These are phyloP conservation scores for Sialis fuliginosa DNA, from an alignment of 2,888 invertebrate genomes.

Conservation along the genomic window DNA sequence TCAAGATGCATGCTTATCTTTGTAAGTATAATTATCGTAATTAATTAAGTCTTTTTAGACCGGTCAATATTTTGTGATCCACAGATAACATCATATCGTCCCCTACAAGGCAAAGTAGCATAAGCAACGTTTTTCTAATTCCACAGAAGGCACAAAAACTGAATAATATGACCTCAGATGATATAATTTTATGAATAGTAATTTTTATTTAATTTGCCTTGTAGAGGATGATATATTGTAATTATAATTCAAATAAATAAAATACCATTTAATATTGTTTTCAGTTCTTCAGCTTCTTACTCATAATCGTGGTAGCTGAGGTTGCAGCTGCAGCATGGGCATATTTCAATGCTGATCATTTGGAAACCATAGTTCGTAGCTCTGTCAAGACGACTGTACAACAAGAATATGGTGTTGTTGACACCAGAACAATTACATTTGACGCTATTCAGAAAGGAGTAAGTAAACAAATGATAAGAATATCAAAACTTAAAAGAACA, in stretches of 20 bases:
- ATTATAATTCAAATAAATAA: background rate
- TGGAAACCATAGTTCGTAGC: slow-evolving; percentile 43
- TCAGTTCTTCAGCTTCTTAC: slow-evolving; percentile 59
- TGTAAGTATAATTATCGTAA: slow-evolving; percentile 30
- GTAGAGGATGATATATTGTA: too few relatives aligned
- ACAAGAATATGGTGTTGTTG: slow-evolving; percentile 37
- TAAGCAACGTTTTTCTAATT: background rate
- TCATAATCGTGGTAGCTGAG: slow-evolving; percentile 62
- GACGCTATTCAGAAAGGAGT: slow-evolving; percentile 48
- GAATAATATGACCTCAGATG: too few relatives aligned
- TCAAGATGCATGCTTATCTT: slow-evolving; percentile 59
- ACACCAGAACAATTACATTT: slow-evolving; percentile 38
- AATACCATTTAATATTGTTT: too few relatives aligned
- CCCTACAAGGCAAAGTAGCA: background rate
- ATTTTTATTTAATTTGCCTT: too few relatives aligned
- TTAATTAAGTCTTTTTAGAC: background rate
- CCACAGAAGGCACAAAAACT: too few relatives aligned
- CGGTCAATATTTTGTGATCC: background rate
- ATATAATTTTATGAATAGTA: too few relatives aligned
- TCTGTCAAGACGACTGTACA: slow-evolving; percentile 44
- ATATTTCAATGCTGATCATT: slow-evolving; percentile 47
- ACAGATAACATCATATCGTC: background rate
- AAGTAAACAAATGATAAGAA: slow-evolving; percentile 12
- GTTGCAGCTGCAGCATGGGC: slow-evolving; percentile 64
- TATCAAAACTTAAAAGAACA: too few relatives aligned